Conservation (phyloP, 2,888 invertebrate species). For the Lapara coniferarum region DNA sequence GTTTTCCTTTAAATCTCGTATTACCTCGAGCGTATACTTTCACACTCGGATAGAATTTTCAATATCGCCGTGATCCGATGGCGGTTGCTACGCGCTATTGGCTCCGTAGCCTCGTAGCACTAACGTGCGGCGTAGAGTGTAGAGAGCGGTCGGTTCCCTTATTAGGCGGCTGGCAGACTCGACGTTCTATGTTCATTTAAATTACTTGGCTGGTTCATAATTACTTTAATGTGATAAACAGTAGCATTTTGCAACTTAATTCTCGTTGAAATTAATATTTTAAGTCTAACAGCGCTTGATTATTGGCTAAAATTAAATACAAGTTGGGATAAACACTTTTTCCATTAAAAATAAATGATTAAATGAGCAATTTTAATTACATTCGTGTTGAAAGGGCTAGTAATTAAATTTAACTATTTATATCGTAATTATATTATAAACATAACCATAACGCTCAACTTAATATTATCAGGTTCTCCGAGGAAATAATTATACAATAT, state of each 20-base stretch:
- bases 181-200: constrained; percentile 12
- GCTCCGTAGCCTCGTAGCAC: constrained; percentile 36
- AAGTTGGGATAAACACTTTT: neutral
- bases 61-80: constrained; percentile 38
- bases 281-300: neutral
- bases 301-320: neutral
- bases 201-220: constrained; percentile 19
- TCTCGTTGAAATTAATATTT: neutral
- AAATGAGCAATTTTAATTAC: neutral
- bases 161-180: constrained; percentile 10
- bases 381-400: too few relatives aligned
- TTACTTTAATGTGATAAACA: constrained; percentile 21
- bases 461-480: too few relatives aligned
- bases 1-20: constrained; percentile 2
- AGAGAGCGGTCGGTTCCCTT: constrained; percentile 4
- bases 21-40: constrained; percentile 32
- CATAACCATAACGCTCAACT: too few relatives aligned
- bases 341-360: neutral
- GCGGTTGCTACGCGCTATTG: constrained; percentile 36
- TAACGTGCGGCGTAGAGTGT: neutral
- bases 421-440: too few relatives aligned
- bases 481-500: too few relatives aligned
- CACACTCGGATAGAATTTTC: constrained; percentile 38
- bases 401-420: too few relatives aligned
- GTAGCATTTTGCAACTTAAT: neutral